Base-by-base conservation (phyloP, 2,113 vertebrate species). In the Pygoscelis antarcticus region DNA sequence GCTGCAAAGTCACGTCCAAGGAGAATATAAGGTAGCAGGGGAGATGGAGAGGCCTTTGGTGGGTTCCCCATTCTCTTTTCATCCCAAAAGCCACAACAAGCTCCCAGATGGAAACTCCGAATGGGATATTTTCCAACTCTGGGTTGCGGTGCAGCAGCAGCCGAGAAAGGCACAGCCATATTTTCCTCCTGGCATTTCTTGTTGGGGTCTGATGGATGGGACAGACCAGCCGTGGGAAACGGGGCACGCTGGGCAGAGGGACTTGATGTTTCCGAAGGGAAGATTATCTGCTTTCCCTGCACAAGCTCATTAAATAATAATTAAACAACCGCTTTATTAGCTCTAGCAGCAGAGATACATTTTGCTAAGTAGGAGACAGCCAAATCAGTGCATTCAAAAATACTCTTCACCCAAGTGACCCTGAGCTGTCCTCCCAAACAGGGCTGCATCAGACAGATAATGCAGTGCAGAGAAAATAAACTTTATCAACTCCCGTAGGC, bases 401-500 rank as follows among this genome's bases (percentile, higher is more conserved):
- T 21, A 1, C 42, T 38, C 74, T 58, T 66, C 2, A 6, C 75
- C 79, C 75, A 8, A 14, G 75, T 16, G 87, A 87, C 69, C 76
- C 76, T n/a, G 47, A 52, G 52, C 52, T 26, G 62, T 61, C 81
- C 70, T 91, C 84, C 58, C 22, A 5, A 30, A 82, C 82, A 25
- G 36, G 40, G 76, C 93, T 96, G 93, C 62, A 44, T 13, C 70
- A 47, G 47, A 7, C 82, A 90, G 86, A 90, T 83, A 83, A 65
- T 61, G 86, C 57, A 3, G 54, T 40, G 91, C 72, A 15, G 54
- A 19, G 81, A n/a, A 54, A n/a, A 82, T 21, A 11, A 69, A 42
- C 77, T 54, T 34, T 5, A 34, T 16, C 84, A 8, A 69, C 61
- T 49, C n/a, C 30, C 0, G 2, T 71, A 1, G 11, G 44, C 61